phyloP scores from a whole-genome alignment of 2,113 vertebrate genomes.

The Irena cyanogastra region DNA sequence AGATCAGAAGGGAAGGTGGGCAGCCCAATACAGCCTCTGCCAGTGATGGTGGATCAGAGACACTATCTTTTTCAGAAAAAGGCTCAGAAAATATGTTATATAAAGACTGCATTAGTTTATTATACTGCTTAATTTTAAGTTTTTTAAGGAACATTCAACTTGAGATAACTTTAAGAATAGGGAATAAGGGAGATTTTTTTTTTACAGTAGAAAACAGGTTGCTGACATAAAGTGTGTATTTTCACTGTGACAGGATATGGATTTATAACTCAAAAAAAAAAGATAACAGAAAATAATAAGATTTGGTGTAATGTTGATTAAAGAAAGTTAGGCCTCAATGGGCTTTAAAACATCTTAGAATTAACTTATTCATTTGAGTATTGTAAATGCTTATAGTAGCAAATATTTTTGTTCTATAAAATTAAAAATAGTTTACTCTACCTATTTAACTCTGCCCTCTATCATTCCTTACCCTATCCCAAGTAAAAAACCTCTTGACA shows the following conservation, averaged over 20 bases:
- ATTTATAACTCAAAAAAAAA: neutral
- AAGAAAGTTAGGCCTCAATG: neutral
- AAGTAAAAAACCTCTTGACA: neutral
- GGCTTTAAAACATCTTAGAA: neutral
- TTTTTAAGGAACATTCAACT: neutral
- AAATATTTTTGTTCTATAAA: neutral
- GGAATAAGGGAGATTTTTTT: neutral
- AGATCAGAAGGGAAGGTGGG: neutral
- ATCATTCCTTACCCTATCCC: neutral
- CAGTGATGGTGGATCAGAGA: neutral
- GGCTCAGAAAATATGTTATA: neutral
- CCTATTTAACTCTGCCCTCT: neutral
- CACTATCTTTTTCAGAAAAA: neutral
- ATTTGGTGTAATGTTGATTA: neutral
- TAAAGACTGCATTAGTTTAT: neutral
- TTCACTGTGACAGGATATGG: neutral
- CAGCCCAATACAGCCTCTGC: neutral
- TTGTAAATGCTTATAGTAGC: neutral
- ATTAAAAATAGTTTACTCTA: neutral
- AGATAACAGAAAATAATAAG: neutral
- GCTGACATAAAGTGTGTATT: neutral
- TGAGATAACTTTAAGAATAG: neutral
- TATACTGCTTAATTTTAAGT: neutral
- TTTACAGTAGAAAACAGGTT: neutral
- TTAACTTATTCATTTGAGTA: neutral